These are phyloP conservation scores for Pollicipes pollicipes DNA, from an alignment of 1,140 invertebrate species.

Conservation along the genomic window DNA sequence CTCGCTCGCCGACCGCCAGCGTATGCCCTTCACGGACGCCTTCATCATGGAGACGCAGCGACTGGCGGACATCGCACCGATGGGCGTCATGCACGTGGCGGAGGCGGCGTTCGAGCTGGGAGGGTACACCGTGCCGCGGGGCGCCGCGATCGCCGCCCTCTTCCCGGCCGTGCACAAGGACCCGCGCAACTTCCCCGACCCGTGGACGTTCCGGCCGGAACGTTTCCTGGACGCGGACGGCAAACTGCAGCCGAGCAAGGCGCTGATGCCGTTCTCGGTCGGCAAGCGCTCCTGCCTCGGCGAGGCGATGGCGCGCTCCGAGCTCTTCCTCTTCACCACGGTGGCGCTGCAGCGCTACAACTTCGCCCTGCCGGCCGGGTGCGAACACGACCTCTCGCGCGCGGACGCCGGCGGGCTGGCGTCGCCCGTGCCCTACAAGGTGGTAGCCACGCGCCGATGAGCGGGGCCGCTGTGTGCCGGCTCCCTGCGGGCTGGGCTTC, in stretches of 20 bases:
- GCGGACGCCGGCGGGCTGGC: neutral
- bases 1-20: neutral
- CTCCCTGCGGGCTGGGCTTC: too few relatives aligned
- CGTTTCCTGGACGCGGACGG: conserved; percentile 20
- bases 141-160: conserved; percentile 22
- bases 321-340: neutral
- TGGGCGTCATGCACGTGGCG: conserved; percentile 6
- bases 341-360: neutral
- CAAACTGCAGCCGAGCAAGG: conserved; percentile 6
- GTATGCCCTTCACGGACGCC: conserved; percentile 7
- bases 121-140: conserved; percentile 16
- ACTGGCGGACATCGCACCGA: neutral
- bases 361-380: neutral
- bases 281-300: conserved; percentile 22
- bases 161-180: conserved; percentile 27
- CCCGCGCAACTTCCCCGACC: conserved; percentile 24
- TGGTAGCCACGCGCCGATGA: neutral
- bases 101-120: conserved; percentile 13
- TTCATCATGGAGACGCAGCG: conserved; percentile 11
- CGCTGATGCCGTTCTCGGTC: conserved; percentile 23
- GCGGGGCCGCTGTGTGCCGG: too few relatives aligned
- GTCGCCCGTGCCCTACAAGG: neutral
- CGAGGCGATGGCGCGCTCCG: neutral
- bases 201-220: conserved; percentile 26
- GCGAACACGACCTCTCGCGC: neutral